Evolutionary conservation across 2,888 invertebrate species (phyloP), one percentile per base, ranked within the genome.

Genomic region (Drosophila siamana): DNA sequence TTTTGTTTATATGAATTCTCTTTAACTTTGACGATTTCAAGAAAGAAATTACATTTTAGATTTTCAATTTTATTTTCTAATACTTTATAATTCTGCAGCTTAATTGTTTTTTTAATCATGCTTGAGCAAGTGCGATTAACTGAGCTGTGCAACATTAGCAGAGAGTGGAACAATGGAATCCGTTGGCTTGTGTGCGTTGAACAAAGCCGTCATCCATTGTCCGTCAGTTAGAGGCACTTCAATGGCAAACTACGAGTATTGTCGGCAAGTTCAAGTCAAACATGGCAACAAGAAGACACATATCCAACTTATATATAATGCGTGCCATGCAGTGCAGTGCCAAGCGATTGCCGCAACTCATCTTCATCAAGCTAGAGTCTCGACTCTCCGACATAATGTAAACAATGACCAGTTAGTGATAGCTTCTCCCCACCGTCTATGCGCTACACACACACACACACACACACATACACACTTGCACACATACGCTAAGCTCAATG

Each of bases 261-360:
- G 57, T 80, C 52, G 60, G 61, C 74, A 84, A 84, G 81, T 80
- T 84, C 69, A 78, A 84, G 67, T 74, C 81, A 86, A 83, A 83
- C 86, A 84, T 60, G 70, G 43, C 64, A 69, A n/a, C 33, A 33
- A 84, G 78, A 75, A 84, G 78, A 75, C 70, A 86, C 78, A 83
- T 69, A 83, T 83, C 84, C 71, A 83, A 76, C 69, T 75, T 73
- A 50, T 67, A 80, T 69, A 79, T 75, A 73, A 73, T 80, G 75
- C 66, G 67, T 72, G 36, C 19, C 33, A n/a, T 9, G 28, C 28
- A 28, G 33, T 69, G 28, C 15, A 33, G 40, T 43, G 41, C 13
- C 54, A 33, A n/a, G 33, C 33, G 11, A 38, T 13, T 38, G 50
- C 41, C 66, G 9, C 48, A 55, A 50, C 67, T 47, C 67, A 59